Percentiles rank a stretch among this genome's conserved stretches.
Evolutionary conservation across 2,113 vertebrate species (phyloP).

Genomic region (Chloroceryle aenea): DNA sequence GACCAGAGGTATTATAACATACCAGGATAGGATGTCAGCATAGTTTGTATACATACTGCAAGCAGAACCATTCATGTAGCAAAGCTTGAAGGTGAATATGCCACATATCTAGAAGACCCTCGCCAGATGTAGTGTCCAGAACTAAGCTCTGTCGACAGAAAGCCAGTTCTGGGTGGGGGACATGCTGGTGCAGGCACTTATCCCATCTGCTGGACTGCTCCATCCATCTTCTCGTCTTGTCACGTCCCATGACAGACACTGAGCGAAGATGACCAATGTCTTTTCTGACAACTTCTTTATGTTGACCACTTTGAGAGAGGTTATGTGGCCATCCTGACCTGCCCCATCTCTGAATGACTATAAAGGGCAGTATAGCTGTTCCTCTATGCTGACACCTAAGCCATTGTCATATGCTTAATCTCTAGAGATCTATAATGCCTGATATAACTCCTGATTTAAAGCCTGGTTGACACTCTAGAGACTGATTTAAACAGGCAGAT

Average conservation of each 20-base stretch:
- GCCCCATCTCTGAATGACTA: neutral
- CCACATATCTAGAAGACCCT: neutral
- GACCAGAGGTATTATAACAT: rapidly evolving
- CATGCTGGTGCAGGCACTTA: neutral
- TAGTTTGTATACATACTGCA: rapidly evolving
- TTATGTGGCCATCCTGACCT: neutral
- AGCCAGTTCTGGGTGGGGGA: neutral
- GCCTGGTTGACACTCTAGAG: neutral
- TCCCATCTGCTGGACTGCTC: rapidly evolving
- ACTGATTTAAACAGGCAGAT: neutral
- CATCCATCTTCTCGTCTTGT: neutral
- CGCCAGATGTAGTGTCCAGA: neutral
- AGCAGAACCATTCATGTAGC: neutral
- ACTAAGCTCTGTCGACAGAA: neutral
- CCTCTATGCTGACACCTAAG: neutral
- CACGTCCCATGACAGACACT: too few species aligned
- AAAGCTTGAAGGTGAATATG: neutral
- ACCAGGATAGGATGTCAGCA: neutral
- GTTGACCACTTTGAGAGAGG: neutral
- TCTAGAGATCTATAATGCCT: neutral
- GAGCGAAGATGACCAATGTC: neutral
- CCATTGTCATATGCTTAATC: neutral
- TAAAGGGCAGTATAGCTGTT: neutral
- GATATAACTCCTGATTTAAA: neutral
- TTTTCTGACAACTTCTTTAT: neutral